These are phyloP conservation scores for Tanypteryx hageni DNA, from an alignment of 2,888 invertebrate species.

Conservation along the genomic window DNA sequence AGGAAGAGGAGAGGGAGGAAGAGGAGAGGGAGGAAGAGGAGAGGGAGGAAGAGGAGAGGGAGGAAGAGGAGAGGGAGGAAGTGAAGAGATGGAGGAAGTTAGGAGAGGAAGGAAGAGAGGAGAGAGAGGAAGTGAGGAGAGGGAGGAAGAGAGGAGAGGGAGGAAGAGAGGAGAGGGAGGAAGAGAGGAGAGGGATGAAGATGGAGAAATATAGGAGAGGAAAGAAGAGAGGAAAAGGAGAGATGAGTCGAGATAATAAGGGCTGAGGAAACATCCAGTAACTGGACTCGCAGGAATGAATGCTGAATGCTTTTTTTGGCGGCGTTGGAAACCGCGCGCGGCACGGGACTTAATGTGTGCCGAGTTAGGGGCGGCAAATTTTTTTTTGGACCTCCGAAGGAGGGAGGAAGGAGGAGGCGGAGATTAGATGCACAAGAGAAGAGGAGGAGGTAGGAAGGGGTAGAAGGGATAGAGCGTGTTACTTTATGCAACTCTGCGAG, in stretches of 20 bases:
- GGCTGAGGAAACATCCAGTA: background rate
- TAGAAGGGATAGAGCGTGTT: background rate
- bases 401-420: background rate
- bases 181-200: background rate
- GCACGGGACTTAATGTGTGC: background rate
- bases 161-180: background rate
- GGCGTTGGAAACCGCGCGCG: constrained; percentile 19
- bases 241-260: background rate
- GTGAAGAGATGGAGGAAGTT: background rate
- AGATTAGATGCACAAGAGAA: background rate
- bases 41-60: background rate
- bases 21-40: too few species aligned
- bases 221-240: background rate
- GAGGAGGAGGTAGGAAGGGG: background rate
- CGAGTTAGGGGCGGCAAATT: background rate
- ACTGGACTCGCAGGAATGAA: constrained; percentile 8
- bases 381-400: background rate
- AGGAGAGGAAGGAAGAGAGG: too few species aligned
- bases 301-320: background rate
- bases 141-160: background rate
- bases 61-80: background rate
- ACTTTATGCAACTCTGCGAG: constrained; percentile 11
- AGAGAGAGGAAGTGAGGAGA: too few species aligned
- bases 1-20: too few species aligned
- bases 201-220: background rate